A percentile compares a stretch with the other conserved stretches of the same genome.
phyloP scores from a whole-genome alignment of 2,888 invertebrate genomes.

The Margaritifera margaritifera region DNA sequence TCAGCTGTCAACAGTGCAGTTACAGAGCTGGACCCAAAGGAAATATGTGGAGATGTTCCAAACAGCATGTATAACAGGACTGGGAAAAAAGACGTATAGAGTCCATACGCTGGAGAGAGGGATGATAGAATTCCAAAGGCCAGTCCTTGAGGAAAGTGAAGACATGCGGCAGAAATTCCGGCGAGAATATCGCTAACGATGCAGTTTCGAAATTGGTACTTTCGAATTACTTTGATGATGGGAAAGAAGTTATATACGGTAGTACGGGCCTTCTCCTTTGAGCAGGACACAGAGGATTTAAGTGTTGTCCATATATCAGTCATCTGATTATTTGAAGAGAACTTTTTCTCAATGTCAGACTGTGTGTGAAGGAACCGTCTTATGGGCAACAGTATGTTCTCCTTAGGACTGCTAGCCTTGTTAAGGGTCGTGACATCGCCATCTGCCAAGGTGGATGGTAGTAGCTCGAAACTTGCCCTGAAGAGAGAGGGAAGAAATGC shows the following conservation, averaged over 20 bases:
- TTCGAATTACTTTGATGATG: constrained; percentile 30
- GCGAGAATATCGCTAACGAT: constrained; percentile 53
- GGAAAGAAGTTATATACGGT: constrained; percentile 23
- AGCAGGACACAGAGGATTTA: no score
- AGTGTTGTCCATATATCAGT: no score
- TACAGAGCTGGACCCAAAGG: constrained; percentile 64
- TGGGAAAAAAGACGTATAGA: constrained; percentile 62
- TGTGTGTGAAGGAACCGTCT: constrained; percentile 1
- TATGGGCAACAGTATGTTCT: neutral
- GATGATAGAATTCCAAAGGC: constrained; percentile 61
- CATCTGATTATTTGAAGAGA: no score
- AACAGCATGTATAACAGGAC: constrained; percentile 60
- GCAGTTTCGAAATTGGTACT: constrained; percentile 48
- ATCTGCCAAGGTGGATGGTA: no score
- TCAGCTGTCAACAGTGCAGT: constrained; percentile 61
- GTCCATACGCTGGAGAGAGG: constrained; percentile 56
- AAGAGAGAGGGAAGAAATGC: no score
- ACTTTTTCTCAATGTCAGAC: neutral
- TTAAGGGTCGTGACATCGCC: no score
- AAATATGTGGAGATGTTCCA: constrained; percentile 57
- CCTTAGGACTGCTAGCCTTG: no score
- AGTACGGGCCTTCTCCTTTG: no score
- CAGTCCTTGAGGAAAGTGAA: constrained; percentile 67
- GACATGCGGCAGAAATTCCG: constrained; percentile 61
- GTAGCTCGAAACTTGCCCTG: no score